A percentile compares a stretch with the other conserved stretches of the same genome.
phyloP scores from a whole-genome alignment of 2,113 vertebrate species.

The Forbesichthys papilliferus region DNA sequence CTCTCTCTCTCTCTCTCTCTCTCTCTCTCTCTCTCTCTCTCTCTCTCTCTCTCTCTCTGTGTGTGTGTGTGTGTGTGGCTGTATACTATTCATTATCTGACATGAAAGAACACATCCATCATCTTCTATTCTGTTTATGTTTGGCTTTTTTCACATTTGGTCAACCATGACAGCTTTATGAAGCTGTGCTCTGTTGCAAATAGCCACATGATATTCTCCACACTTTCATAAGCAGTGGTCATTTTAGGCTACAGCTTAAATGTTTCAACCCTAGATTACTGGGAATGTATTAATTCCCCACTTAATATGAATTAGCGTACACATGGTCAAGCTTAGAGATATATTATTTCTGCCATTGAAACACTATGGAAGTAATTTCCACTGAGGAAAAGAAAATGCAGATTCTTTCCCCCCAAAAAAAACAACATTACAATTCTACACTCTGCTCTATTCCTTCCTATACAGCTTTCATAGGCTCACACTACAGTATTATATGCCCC shows the following conservation, averaged over 20 bases:
- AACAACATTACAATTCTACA: too few species aligned
- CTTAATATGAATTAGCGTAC: slow-evolving; percentile 32
- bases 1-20: too few species aligned
- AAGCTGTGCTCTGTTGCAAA: slow-evolving; percentile 52
- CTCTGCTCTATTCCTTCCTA: too few species aligned
- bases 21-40: too few species aligned
- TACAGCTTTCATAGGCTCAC: too few species aligned
- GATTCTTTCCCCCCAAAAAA: too few species aligned
- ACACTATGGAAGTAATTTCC: too few species aligned
- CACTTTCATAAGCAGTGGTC: slow-evolving; percentile 17
- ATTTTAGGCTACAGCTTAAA: too few species aligned
- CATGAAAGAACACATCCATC: slow-evolving; percentile 43
- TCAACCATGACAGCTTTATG: slow-evolving; percentile 47
- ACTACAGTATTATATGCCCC: too few species aligned
- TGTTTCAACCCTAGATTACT: too few species aligned
- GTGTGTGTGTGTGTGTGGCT: background rate
- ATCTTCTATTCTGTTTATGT: slow-evolving; percentile 10
- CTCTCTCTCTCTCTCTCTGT: too few species aligned
- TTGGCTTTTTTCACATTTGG: slow-evolving; percentile 48
- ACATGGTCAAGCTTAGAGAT: slow-evolving; percentile 33
- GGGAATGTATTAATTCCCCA: slow-evolving; percentile 53
- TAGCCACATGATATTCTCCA: slow-evolving; percentile 45
- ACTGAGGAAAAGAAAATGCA: too few species aligned
- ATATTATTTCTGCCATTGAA: background rate
- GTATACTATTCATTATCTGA: slow-evolving; percentile 26